Evolutionary conservation across 2,888 invertebrate species (phyloP).

Genomic region (Drosophila mulleri): DNA sequence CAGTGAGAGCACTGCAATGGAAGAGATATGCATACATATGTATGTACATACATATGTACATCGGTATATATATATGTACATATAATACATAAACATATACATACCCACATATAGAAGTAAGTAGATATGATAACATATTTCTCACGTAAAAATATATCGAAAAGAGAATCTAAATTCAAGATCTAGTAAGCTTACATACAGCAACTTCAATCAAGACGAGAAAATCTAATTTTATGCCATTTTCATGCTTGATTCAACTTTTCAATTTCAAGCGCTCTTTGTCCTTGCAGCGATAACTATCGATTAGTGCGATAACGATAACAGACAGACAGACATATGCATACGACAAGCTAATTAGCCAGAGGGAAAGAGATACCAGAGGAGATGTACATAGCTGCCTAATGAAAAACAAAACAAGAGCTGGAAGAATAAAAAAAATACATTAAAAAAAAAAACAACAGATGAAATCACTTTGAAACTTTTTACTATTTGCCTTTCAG

Average conservation of each 20-base stretch:
- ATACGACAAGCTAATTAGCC: slow-evolving; percentile 2
- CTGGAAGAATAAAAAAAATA: background rate
- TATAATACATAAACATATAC: too few species aligned
- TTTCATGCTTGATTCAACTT: background rate
- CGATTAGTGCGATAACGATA: slow-evolving; percentile 44
- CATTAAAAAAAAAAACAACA: background rate
- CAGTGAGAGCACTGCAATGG: too few species aligned
- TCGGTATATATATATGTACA: background rate
- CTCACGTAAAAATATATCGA: too few species aligned
- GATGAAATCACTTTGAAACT: background rate
- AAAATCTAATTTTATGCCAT: background rate
- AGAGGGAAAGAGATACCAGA: background rate
- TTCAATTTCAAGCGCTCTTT: slow-evolving; percentile 17
- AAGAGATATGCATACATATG: too few species aligned
- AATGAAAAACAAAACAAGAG: slow-evolving; percentile 5
- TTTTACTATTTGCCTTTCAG: background rate
- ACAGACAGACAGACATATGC: slow-evolving; percentile 1
- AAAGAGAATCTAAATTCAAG: too few species aligned
- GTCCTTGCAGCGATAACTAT: slow-evolving; percentile 39
- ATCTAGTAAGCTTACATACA: too few species aligned
- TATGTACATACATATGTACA: too few species aligned
- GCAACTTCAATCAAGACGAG: background rate
- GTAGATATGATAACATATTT: too few species aligned
- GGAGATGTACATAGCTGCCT: background rate
- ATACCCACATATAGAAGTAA: too few species aligned